Evolutionary conservation across 2,113 vertebrate genomes (phyloP).

Genomic region (Periophthalmus modestus): DNA sequence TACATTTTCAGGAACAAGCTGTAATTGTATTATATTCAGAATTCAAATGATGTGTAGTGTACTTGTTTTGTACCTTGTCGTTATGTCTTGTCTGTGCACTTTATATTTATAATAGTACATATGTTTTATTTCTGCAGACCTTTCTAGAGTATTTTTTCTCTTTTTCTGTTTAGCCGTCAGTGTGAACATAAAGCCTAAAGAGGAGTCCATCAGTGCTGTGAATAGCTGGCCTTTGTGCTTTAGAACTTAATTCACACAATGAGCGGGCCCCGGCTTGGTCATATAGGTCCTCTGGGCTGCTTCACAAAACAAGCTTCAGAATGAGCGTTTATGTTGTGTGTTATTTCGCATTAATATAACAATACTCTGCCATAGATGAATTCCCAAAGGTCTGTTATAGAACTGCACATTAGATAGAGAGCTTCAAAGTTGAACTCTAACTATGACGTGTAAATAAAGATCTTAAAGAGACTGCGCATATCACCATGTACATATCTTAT

Average conservation of each 20-base stretch:
- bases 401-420: not conserved
- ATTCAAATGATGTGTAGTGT: not conserved
- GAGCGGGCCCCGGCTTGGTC: constrained; percentile 67
- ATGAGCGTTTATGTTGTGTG: constrained; percentile 16
- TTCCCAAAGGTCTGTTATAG: no score
- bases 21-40: not conserved
- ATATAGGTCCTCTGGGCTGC: constrained; percentile 62
- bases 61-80: not conserved
- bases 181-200: constrained; percentile 66
- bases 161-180: constrained; percentile 45
- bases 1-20: not conserved
- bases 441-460: constrained; percentile 8
- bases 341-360: not conserved
- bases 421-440: not conserved
- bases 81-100: not conserved
- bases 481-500: constrained; percentile 34
- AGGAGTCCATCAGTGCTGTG: constrained; percentile 74
- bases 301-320: constrained; percentile 60
- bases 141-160: constrained; percentile 22
- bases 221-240: constrained; percentile 71
- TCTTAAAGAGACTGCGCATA: not conserved
- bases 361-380: no score
- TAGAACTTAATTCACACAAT: constrained; percentile 72
- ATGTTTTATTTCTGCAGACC: constrained; percentile 29
- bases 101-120: constrained; percentile 1